Evolutionary conservation across 2,888 invertebrate genomes (phyloP).

Genomic region (Sepiola atlantica): DNA sequence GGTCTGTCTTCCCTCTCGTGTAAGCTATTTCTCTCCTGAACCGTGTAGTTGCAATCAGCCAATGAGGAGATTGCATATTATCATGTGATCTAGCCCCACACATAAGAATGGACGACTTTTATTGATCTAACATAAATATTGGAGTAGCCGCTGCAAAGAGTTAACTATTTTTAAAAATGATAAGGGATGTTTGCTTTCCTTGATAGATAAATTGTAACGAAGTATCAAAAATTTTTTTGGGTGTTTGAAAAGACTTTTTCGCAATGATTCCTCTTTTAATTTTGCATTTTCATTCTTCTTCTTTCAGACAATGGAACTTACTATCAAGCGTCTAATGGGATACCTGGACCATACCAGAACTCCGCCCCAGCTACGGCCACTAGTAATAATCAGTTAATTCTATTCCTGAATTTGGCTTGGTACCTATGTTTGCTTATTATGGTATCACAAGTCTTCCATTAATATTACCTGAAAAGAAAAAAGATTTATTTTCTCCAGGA

Average conservation of each 20-base stretch:
- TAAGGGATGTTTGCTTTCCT: too few relatives aligned
- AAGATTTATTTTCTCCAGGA: neutral
- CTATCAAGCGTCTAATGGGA: constrained; percentile 32
- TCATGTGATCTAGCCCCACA: too few relatives aligned
- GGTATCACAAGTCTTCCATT: neutral
- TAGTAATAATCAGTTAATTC: neutral
- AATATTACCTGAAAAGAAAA: neutral
- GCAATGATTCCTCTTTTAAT: neutral
- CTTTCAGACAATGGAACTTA: constrained; percentile 32
- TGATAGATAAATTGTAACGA: too few relatives aligned
- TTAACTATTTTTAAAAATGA: too few relatives aligned
- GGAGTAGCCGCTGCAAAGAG: too few relatives aligned
- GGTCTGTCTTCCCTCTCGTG: too few relatives aligned
- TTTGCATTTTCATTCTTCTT: neutral
- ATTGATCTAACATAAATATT: too few relatives aligned
- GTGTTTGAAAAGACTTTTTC: neutral
- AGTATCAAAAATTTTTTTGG: too few relatives aligned
- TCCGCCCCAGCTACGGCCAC: neutral
- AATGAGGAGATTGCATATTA: too few relatives aligned
- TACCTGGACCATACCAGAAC: constrained; percentile 21
- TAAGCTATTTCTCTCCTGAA: too few relatives aligned
- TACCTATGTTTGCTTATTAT: neutral
- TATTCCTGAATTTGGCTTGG: neutral
- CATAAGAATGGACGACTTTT: too few relatives aligned
- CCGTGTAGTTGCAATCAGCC: too few relatives aligned